Evolutionary conservation across 2,113 vertebrate species (phyloP), one percentile per base, ranked within the genome.

Genomic region (Lepus americanus): DNA sequence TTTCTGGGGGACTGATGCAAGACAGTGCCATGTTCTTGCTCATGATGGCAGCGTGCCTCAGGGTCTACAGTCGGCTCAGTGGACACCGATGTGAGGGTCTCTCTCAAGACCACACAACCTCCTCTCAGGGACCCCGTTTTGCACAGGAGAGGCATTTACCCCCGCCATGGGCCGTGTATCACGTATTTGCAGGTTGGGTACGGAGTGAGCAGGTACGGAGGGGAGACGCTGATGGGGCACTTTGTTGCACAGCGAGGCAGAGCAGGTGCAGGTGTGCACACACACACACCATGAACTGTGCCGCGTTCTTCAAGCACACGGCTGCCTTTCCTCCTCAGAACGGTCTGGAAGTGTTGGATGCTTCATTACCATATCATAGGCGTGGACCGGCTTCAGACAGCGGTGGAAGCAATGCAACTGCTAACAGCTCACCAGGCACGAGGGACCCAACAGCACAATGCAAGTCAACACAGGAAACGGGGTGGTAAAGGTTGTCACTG

Each of bases 381-480:
- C 39, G 36, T 92, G 95, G 91, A 96, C 93, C 88, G 92, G 59
- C 83, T 94, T 84, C 78, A 69, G 69, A 74, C 59, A 39, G 82
- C 31, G 79, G 44, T 88, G 76, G 94, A 92, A 88, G 88, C 36
- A 67, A 81, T 67, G 29, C 39, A 73, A 88, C 44, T 90, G 86
- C 74, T 87, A 85, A 67, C 74, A 89, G 90, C 64, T 90, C 33
- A 44, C 61, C 73, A 78, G 84, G 39, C 92, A 89, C 84, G 88
- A 61, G 55, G 61, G 90, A 89, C 93, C 78, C 66, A 78, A 44
- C 74, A 79, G 77, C 80, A 69, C 78, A 36, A 36, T 73, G 85
- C 55, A 64, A 81, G 59, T 94, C 95, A 97, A 95, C 96, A 97
- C 97, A 97, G 97, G 97, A 97, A 97, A 79, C 83, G 95, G 87